Percentiles rank a stretch among this genome's conserved stretches.
Conservation (phyloP, 2,113 vertebrate genomes). For the Arothron firmamentum region DNA sequence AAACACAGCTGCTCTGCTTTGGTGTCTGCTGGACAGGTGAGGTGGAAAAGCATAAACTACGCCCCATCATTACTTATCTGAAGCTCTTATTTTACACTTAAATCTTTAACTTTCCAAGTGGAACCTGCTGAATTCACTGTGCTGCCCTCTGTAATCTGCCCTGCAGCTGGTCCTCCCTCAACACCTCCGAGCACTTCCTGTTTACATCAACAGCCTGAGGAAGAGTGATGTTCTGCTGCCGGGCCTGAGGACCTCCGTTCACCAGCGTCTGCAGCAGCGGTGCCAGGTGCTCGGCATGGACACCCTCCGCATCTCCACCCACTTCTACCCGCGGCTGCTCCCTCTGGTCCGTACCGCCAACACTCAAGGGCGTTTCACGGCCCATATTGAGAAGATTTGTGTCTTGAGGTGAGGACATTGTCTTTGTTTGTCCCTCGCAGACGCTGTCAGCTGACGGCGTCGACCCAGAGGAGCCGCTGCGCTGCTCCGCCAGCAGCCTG, state of each 20-base stretch:
- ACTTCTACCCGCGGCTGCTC: slow-evolving; percentile 76
- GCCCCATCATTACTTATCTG: neutral
- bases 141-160: neutral
- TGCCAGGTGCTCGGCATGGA: slow-evolving; percentile 73
- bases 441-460: slow-evolving; percentile 10
- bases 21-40: slow-evolving; percentile 73
- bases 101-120: neutral
- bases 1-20: slow-evolving; percentile 73
- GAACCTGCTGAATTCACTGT: neutral
- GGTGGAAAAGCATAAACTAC: neutral
- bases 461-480: slow-evolving; percentile 38
- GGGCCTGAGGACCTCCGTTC: slow-evolving; percentile 69
- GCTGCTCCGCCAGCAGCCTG: slow-evolving; percentile 66
- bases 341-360: slow-evolving; percentile 60
- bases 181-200: slow-evolving; percentile 71
- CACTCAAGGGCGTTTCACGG: neutral
- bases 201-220: slow-evolving; percentile 78
- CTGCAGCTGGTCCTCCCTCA: slow-evolving; percentile 76
- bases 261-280: slow-evolving; percentile 71
- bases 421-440: slow-evolving; percentile 33
- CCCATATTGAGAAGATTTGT: too few species aligned
- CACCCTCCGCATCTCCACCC: slow-evolving; percentile 48
- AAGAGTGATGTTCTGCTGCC: slow-evolving; percentile 79
- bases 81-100: neutral
- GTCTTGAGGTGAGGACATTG: neutral